These are phyloP conservation scores for Microchirus variegatus DNA, from an alignment of 2,797 vertebrate species.

Conservation along the genomic window DNA sequence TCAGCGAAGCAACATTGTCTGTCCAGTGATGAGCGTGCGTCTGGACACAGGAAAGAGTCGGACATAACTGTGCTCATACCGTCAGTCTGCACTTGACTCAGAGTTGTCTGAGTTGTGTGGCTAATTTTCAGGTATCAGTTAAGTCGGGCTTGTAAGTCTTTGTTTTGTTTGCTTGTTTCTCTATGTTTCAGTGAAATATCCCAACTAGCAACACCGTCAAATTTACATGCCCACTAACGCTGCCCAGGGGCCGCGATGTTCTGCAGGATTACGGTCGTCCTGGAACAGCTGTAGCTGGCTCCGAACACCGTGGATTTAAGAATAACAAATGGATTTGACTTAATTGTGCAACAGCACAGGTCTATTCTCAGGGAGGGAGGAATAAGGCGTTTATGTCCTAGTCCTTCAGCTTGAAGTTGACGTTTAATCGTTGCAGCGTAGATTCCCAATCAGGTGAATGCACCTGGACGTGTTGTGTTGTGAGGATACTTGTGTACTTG, in stretches of 20 bases:
- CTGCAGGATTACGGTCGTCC: constrained; percentile 46
- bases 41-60: constrained; percentile 5
- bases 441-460: constrained; percentile 15
- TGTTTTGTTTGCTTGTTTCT: constrained; percentile 1
- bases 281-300: constrained; percentile 35
- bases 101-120: background rate
- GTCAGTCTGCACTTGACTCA: no score
- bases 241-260: constrained; percentile 13
- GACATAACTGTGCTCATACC: no score
- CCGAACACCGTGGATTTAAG: constrained; percentile 22
- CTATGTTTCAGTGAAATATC: constrained; percentile 3
- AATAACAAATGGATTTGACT: constrained; percentile 37
- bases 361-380: constrained; percentile 24
- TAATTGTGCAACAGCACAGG: constrained; percentile 36
- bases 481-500: constrained; percentile 15
- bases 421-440: background rate
- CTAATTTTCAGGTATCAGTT: background rate
- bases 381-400: no score
- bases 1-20: constrained; percentile 60
- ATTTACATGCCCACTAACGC: constrained; percentile 18
- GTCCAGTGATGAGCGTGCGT: constrained; percentile 14
- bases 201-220: background rate
- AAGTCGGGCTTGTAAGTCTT: background rate
- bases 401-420: background rate
- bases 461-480: constrained; percentile 28